Base-by-base conservation (phyloP, 1,140 invertebrate genomes). In the Neodiprion virginianus region DNA sequence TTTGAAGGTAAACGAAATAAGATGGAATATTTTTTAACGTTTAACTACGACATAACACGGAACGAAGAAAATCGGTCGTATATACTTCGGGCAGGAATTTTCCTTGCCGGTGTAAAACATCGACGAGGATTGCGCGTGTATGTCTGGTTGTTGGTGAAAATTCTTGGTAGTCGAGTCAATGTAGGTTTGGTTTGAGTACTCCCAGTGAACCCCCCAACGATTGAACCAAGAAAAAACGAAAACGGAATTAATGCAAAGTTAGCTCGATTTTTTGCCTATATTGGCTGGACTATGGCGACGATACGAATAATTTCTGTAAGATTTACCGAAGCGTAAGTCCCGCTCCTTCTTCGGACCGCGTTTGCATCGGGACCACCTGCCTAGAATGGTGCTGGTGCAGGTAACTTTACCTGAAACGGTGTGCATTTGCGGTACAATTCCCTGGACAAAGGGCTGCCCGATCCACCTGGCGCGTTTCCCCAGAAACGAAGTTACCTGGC, bases 321-420 rank as follows among this genome's bases (percentile, higher is more conserved):
- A 61, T 61, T 61, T 61, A 61, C 53, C n/a, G 53, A 17, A 4
- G 53, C 53, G 53, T 61, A 61, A 61, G 53, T 61, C 53, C 53
- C 28, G 28, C 28, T 17, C n/a, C n/a, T 61, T 12, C 11, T 12
- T 40, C 28, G 28, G 28, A 40, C 53, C 53, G 11, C n/a, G n/a
- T 17, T 5, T 17, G 28, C 28, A 40, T 40, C 28, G n/a, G 53
- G 53, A 61, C 53, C 53, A 61, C 53, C 53, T 61, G 53, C 53
- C 53, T 61, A 61, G 53, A 61, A 17, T 61, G 53, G 28, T 40
- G 28, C 28, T 40, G 28, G 28, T 40, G 28, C 53, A 61, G 53
- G 53, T 61, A 61, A 61, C 53, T 61, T 61, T 61, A 61, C 53
- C 53, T 61, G 53, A 61, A 61, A 17, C 53, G 53, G 53, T 61